Evolutionary conservation across 1,140 invertebrate genomes (phyloP).

Genomic region (Pristionchus pacificus): DNA sequence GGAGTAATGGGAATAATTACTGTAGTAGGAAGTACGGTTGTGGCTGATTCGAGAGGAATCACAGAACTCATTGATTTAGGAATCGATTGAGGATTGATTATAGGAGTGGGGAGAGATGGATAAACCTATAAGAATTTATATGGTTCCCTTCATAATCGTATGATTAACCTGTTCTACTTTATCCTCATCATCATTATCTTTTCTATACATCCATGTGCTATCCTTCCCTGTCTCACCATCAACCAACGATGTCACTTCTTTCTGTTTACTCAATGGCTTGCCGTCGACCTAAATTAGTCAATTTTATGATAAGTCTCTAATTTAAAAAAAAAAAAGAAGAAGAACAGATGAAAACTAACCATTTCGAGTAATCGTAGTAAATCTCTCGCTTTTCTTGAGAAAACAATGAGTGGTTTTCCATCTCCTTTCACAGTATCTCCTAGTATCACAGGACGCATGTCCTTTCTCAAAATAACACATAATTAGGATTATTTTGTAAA

Average conservation of each 20-base stretch:
- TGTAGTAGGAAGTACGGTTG: too few relatives aligned
- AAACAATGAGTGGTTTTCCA: not conserved
- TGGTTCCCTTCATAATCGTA: too few relatives aligned
- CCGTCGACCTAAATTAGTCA: not conserved
- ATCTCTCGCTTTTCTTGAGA: not conserved
- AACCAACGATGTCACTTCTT: not conserved
- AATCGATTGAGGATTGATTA: too few relatives aligned
- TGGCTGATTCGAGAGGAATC: too few relatives aligned
- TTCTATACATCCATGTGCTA: not conserved
- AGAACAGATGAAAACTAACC: not conserved
- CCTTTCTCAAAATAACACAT: not conserved
- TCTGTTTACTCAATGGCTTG: not conserved
- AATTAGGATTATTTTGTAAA: not conserved
- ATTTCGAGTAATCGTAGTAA: not conserved
- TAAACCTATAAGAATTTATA: too few relatives aligned
- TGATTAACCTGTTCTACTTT: too few relatives aligned
- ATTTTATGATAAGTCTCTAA: too few relatives aligned
- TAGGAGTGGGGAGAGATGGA: too few relatives aligned
- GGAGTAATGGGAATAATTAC: too few relatives aligned
- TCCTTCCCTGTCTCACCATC: not conserved
- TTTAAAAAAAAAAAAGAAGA: too few relatives aligned
- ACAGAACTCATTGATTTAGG: too few relatives aligned
- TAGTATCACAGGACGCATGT: not conserved
- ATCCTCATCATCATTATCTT: not conserved
- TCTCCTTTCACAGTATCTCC: not conserved